Conservation (phyloP, 1,140 invertebrate genomes). For the Harpegnathos saltator region DNA sequence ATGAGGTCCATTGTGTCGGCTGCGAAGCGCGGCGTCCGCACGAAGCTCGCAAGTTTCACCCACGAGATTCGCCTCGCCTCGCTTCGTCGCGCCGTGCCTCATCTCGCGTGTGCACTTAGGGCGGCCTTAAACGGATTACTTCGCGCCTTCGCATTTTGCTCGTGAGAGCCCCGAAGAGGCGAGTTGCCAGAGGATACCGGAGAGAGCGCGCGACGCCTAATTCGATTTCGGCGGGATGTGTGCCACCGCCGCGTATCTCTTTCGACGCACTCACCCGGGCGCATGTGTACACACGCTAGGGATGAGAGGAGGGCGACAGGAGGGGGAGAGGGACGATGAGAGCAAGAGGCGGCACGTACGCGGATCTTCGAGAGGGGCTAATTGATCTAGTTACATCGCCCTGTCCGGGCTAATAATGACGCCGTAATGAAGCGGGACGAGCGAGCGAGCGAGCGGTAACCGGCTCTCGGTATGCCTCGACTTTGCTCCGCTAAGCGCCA, state of each 20-base stretch:
- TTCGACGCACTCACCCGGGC: conserved; percentile 4
- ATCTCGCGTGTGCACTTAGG: conserved; percentile 64
- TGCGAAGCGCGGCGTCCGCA: conserved; percentile 29
- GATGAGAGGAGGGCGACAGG: background rate
- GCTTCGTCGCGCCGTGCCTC: conserved; percentile 33
- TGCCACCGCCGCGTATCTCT: conserved; percentile 28
- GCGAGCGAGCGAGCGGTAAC: conserved; percentile 15
- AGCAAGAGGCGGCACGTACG: conserved; percentile 8
- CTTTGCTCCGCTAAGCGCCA: conserved; percentile 4
- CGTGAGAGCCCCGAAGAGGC: conserved; percentile 25
- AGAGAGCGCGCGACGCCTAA: conserved; percentile 33
- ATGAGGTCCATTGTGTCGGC: conserved; percentile 58
- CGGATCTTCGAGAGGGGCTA: conserved; percentile 53
- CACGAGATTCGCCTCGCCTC: conserved; percentile 54
- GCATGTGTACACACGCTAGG: background rate
- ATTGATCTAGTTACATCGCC: conserved; percentile 77
- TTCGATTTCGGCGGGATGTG: conserved; percentile 52
- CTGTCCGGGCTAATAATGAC: conserved; percentile 68
- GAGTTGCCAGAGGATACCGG: conserved; percentile 18
- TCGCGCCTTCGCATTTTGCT: conserved; percentile 55
- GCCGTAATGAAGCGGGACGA: conserved; percentile 55
- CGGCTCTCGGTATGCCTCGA: conserved; percentile 7
- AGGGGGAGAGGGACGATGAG: no score
- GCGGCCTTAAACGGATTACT: conserved; percentile 69
- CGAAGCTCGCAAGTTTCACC: conserved; percentile 31